Evolutionary conservation across 2,797 vertebrate genomes (phyloP), one percentile per base, ranked within the genome.

Genomic region (Amblyopsis hoosieri): DNA sequence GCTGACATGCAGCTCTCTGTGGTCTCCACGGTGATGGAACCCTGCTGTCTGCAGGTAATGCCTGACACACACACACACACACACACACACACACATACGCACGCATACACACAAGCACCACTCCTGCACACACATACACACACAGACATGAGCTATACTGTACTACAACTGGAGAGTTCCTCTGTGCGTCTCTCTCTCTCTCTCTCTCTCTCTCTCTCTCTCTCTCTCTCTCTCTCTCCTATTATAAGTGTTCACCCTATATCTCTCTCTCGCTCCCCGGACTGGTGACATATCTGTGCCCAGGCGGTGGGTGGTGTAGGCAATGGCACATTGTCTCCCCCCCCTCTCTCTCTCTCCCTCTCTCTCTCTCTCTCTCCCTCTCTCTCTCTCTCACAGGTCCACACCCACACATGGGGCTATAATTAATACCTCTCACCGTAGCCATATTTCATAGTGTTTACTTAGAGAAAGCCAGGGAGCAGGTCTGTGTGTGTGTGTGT

Each of bases 361-460:
- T 54, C 72, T 75, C 66, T 67, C 64, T 60, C 73, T 74, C 61
- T 68, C 64, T 64, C 45, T 65, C 64, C 69, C 68, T 57, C 48
- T 75, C 60, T 71, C 51, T 67, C 69, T 57, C 66, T 74, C 66
- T 54, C 69, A 15, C 50, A 14, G 77, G 80, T 83, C 74, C 77
- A 87, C 85, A 87, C 87, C 83, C 81, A 85, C 85, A 87, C 87
- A 88, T 84, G 82, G 85, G 81, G 78, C 86, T 91, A 90, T 92
- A 93, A 93, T 94, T 94, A 92, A 93, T 93, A 92, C 86, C 84
- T 89, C 85, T 87, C 67, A 4, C 78, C 62, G 64, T 84, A 89
- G 91, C 88, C 88, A 91, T 92, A 91, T 92, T 93, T 93, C 92
- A 91, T 91, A 86, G 77, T 89, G 88, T 93, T 91, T 91, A 88